Evolutionary conservation across 2,113 vertebrate species (phyloP).

Genomic region (Oncorhynchus gorbuscha): DNA sequence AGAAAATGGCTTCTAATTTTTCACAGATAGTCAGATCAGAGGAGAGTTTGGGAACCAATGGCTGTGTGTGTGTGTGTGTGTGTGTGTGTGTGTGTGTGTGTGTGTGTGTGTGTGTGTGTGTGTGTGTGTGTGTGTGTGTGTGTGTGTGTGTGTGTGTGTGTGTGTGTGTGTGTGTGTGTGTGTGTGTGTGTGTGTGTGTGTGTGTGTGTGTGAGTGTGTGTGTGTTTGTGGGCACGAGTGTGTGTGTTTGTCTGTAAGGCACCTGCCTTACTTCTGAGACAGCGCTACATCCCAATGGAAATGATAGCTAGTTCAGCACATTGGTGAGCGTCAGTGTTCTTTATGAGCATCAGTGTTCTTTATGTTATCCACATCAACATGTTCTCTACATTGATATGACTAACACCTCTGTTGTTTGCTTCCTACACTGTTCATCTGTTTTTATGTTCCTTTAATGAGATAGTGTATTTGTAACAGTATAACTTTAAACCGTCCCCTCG

Average conservation of each 20-base stretch:
- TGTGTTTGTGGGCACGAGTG: no score
- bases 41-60: no score
- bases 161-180: no score
- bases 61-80: no score
- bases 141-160: no score
- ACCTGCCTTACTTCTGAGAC: not conserved
- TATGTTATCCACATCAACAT: slow-evolving; percentile 7
- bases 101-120: no score
- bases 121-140: no score
- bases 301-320: slow-evolving; percentile 34
- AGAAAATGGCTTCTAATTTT: not conserved
- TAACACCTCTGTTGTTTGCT: not conserved
- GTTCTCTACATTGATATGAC: slow-evolving; percentile 31
- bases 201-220: no score
- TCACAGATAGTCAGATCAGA: not conserved
- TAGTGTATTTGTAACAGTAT: slow-evolving; percentile 23
- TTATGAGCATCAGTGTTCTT: slow-evolving; percentile 26
- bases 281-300: not conserved
- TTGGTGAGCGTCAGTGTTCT: slow-evolving; percentile 18
- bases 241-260: no score
- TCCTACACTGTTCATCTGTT: not conserved
- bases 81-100: no score
- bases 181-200: no score
- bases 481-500: no score
- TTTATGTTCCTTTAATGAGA: not conserved